phyloP scores from a whole-genome alignment of 2,888 invertebrate species.

The Lithophane leautieri region DNA sequence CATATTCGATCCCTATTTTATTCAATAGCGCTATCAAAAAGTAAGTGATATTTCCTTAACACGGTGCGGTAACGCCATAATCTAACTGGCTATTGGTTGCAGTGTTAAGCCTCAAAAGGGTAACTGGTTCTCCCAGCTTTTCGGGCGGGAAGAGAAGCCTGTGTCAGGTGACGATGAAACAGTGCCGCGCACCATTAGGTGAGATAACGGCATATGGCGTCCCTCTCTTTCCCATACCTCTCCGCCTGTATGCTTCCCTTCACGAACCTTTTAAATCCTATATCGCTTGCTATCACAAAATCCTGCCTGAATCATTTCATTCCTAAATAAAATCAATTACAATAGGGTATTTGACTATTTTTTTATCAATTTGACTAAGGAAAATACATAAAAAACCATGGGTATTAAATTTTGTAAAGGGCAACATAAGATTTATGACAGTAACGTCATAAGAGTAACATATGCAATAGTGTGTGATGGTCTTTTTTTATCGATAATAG shows the following conservation, averaged over 20 bases:
- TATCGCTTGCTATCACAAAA: constrained; percentile 13
- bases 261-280: not conserved
- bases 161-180: constrained; percentile 81
- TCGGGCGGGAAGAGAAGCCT: constrained; percentile 85
- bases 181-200: constrained; percentile 88
- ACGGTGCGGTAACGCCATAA: constrained; percentile 67
- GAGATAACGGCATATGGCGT: constrained; percentile 74
- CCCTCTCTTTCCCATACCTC: constrained; percentile 16
- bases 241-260: not conserved
- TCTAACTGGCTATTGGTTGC: constrained; percentile 84
- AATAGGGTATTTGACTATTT: constrained; percentile 36
- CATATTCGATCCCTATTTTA: constrained; percentile 20
- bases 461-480: not conserved
- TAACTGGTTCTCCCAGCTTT: constrained; percentile 92
- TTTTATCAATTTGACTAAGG: not conserved
- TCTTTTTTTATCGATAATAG: not conserved
- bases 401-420: not conserved
- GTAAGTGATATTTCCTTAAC: constrained; percentile 27
- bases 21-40: constrained; percentile 23
- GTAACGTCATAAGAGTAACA: not conserved
- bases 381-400: not conserved
- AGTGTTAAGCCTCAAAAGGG: constrained; percentile 86
- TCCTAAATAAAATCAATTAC: not conserved
- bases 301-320: constrained; percentile 13
- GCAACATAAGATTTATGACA: not conserved